Percentiles rank a stretch among this genome's conserved stretches.
These are phyloP conservation scores for Xestia xanthographa DNA, from an alignment of 2,888 invertebrate species.

Conservation along the genomic window DNA sequence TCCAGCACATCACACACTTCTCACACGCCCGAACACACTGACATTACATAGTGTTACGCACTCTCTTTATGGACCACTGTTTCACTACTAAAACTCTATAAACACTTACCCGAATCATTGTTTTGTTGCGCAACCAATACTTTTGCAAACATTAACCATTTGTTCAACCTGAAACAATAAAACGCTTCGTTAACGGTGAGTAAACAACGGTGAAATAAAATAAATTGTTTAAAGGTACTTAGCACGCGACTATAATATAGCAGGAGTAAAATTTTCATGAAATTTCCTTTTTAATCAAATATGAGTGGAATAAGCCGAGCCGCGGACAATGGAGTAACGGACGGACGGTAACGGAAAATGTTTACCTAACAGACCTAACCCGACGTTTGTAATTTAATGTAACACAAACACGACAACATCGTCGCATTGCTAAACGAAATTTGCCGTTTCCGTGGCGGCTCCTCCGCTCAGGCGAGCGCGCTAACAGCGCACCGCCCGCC, in stretches of 20 bases:
- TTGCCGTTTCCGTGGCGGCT: slow-evolving; percentile 72
- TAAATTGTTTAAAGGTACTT: slow-evolving; percentile 57
- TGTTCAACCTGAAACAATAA: slow-evolving; percentile 80
- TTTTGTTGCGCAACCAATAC: slow-evolving; percentile 70
- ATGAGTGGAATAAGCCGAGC: slow-evolving; percentile 70
- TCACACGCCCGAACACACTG: slow-evolving; percentile 83
- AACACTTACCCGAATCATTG: slow-evolving; percentile 84
- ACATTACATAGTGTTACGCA: slow-evolving; percentile 64
- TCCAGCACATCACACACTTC: slow-evolving; percentile 81
- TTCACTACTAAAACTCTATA: slow-evolving; percentile 48
- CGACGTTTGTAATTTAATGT: slow-evolving; percentile 81
- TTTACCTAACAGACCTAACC: slow-evolving; percentile 80
- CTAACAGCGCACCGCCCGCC: slow-evolving; percentile 32
- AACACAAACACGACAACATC: slow-evolving; percentile 82
- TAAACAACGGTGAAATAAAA: slow-evolving; percentile 45
- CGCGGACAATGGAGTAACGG: slow-evolving; percentile 78
- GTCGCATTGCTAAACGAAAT: slow-evolving; percentile 78
- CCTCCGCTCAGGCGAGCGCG: slow-evolving; percentile 57
- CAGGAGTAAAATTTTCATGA: slow-evolving; percentile 63
- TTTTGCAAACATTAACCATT: slow-evolving; percentile 75
- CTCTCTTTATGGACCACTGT: slow-evolving; percentile 39
- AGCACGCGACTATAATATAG: slow-evolving; percentile 45
- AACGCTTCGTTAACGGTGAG: slow-evolving; percentile 29
- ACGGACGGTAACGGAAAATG: slow-evolving; percentile 78
- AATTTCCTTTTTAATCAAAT: slow-evolving; percentile 77